Percentiles rank a stretch among this genome's conserved stretches.
These are phyloP conservation scores for Sardinella longiceps DNA, from an alignment of 2,797 vertebrate genomes.

Conservation along the genomic window DNA sequence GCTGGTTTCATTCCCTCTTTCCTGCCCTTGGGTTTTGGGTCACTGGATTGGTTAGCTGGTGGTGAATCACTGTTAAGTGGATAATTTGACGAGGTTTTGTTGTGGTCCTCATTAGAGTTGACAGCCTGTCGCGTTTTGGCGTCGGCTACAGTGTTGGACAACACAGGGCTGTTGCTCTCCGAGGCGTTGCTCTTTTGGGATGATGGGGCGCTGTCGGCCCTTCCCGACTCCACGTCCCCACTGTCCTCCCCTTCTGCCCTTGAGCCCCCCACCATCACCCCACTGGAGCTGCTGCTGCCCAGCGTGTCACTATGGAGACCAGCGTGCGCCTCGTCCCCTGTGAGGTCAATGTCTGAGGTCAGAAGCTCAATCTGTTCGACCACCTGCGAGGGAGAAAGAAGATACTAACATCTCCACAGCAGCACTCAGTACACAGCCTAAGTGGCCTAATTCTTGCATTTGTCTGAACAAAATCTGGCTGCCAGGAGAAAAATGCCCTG, in stretches of 20 bases:
- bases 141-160: not conserved
- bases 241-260: constrained; percentile 17
- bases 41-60: constrained; percentile 35
- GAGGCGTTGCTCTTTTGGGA: not conserved
- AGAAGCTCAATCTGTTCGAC: constrained; percentile 79
- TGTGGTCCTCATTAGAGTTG: not conserved
- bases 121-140: not conserved
- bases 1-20: not conserved
- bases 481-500: not conserved
- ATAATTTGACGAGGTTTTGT: not conserved
- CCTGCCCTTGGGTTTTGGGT: constrained; percentile 10
- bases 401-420: constrained; percentile 30
- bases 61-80: constrained; percentile 19
- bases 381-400: constrained; percentile 65
- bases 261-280: constrained; percentile 43
- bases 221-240: not conserved
- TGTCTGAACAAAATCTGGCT: not conserved
- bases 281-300: constrained; percentile 61
- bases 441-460: constrained; percentile 21
- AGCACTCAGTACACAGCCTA: not conserved
- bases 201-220: not conserved
- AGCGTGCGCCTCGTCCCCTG: constrained; percentile 57
- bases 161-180: not conserved
- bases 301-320: constrained; percentile 56
- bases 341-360: constrained; percentile 73